phyloP scores from a whole-genome alignment of 2,888 invertebrate species.

The Drosophila lutescens region DNA sequence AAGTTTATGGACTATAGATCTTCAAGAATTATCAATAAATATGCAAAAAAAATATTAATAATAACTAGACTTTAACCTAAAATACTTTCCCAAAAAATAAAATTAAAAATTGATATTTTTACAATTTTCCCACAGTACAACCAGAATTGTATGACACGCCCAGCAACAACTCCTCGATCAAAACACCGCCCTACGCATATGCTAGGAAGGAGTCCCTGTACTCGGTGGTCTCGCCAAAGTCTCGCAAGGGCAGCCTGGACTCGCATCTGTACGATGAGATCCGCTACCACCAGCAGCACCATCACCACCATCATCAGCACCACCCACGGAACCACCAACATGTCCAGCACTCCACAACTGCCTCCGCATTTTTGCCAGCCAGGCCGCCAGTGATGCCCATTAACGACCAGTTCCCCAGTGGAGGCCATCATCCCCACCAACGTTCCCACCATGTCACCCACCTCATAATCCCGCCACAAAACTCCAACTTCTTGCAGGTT shows the following conservation, averaged over 20 bases:
- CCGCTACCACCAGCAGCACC: conserved; percentile 79
- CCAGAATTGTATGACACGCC: conserved; percentile 84
- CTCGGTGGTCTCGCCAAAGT: conserved; percentile 81
- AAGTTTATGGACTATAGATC: too few relatives aligned
- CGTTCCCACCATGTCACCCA: conserved; percentile 68
- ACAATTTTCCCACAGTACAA: conserved; percentile 35
- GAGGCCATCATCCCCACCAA: conserved; percentile 30
- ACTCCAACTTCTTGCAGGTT: conserved; percentile 78
- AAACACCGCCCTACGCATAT: conserved; percentile 80
- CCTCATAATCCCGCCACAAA: conserved; percentile 81
- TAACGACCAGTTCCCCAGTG: conserved; percentile 18
- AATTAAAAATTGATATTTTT: neutral
- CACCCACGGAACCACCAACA: conserved; percentile 42
- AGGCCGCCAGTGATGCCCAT: conserved; percentile 24
- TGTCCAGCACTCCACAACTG: conserved; percentile 65
- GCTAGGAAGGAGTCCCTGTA: conserved; percentile 83
- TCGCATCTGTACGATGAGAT: conserved; percentile 84
- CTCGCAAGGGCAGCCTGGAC: conserved; percentile 83
- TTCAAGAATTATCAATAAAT: too few relatives aligned
- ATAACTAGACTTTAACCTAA: too few relatives aligned
- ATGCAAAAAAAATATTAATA: too few relatives aligned
- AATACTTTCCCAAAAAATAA: too few relatives aligned
- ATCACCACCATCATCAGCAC: conserved; percentile 39
- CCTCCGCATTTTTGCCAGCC: conserved; percentile 62
- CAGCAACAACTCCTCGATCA: conserved; percentile 80